phyloP scores from a whole-genome alignment of 2,888 invertebrate species.

The Elysia crispata region DNA sequence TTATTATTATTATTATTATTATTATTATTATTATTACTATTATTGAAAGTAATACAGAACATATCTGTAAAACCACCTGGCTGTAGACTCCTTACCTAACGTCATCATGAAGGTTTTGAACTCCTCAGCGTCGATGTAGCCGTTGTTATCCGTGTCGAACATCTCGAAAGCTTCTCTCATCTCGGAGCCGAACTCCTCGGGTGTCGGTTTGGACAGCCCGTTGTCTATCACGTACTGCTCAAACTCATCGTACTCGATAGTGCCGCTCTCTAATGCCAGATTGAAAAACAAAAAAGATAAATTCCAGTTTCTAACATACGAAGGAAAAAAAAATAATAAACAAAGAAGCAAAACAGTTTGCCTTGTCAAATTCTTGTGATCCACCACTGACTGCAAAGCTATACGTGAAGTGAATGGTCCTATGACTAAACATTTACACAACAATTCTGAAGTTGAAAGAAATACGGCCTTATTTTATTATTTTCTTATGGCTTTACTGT shows the following conservation, averaged over 20 bases:
- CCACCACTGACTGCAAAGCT: neutral
- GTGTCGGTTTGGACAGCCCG: constrained; percentile 45
- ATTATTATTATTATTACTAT: too few species aligned
- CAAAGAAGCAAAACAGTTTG: neutral
- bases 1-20: too few species aligned
- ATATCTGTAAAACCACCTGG: too few species aligned
- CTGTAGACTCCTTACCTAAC: constrained; percentile 54
- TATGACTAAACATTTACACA: too few species aligned
- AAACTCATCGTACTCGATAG: constrained; percentile 50
- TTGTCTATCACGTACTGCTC: constrained; percentile 49
- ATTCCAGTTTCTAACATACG: too few species aligned
- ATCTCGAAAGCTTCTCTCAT: constrained; percentile 52
- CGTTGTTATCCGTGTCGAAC: constrained; percentile 59
- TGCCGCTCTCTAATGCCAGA: constrained; percentile 45
- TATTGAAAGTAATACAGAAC: too few species aligned
- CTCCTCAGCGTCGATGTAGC: constrained; percentile 58
- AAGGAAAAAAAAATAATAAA: too few species aligned
- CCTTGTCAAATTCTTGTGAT: neutral
- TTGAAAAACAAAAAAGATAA: too few species aligned
- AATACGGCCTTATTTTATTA: too few species aligned
- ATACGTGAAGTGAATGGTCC: neutral
- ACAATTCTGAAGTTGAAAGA: too few species aligned
- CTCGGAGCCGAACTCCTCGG: constrained; percentile 47
- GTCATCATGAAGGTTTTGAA: constrained; percentile 62
- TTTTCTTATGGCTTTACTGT: too few species aligned